Base-by-base conservation (phyloP, 2,888 invertebrate genomes). In the Microdon myrmicae region DNA sequence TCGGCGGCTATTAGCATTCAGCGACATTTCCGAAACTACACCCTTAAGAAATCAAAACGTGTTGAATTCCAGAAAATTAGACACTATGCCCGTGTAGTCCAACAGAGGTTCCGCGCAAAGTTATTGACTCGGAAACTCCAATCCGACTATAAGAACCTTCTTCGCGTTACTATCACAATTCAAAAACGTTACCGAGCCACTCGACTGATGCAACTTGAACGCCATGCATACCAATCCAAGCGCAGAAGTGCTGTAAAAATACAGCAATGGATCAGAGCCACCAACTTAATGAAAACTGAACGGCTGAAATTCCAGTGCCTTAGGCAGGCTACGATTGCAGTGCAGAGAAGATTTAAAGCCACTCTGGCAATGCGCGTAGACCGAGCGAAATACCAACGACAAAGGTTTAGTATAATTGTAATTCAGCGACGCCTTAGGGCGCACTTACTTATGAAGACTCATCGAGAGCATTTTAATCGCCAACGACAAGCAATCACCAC, bases 111-210 rank as follows among this genome's bases (percentile, higher is more conserved):
- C 53, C 70, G 75, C 29, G 74, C 74, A 6, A 69, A 54, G 3
- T 45, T 43, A 19, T 3, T 28, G 12, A 73, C 73, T 72, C 61
- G 60, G 54, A 20, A 28, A 0, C 28, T 67, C 9, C 59, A 69
- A 47, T 10, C 47, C 2, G 45, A 72, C 2, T 81, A 70, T 64
- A n/a, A 53, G 20, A 12, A 43, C 1, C 41, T 69, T 32, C 66
- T 58, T 17, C 51, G 45, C 9, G 68, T 74, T 1, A 70, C 70
- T n/a, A 41, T 75, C 5, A 39, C 58, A 4, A 67, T 83, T 13
- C 84, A 85, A 71, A 70, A 56, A n/a, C 76, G 74, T 67, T 83
- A 76, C 67, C 79, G 77, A 69, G 81, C 82, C 2, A 32, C 25
- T 13, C 32, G 26, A 20, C n/a, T 29, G 7, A 70, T 70, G 72